phyloP scores from a whole-genome alignment of 2,797 vertebrate genomes.

The Phalanger gymnotis region DNA sequence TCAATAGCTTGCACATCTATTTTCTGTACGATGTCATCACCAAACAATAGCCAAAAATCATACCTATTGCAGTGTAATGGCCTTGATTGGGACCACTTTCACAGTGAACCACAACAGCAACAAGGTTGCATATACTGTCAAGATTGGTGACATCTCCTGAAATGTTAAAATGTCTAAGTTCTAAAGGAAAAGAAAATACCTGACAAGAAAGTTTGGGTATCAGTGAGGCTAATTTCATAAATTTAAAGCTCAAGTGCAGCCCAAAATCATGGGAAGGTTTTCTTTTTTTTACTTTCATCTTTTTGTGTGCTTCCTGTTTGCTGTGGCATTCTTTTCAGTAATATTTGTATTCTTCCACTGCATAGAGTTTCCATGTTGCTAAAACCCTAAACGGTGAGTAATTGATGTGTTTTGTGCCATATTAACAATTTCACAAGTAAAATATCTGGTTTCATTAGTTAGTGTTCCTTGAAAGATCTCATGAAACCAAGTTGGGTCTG shows the following conservation, averaged over 20 bases:
- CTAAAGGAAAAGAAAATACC: slow-evolving; percentile 86
- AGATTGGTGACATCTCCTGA: slow-evolving; percentile 90
- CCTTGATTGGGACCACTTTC: slow-evolving; percentile 90
- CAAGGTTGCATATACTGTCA: slow-evolving; percentile 90
- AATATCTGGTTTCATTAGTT: slow-evolving; percentile 91
- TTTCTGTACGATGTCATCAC: slow-evolving; percentile 91
- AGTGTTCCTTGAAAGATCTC: slow-evolving; percentile 90
- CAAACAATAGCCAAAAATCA: slow-evolving; percentile 90
- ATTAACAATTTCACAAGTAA: no score
- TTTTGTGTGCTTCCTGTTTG: slow-evolving; percentile 91
- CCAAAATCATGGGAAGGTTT: slow-evolving; percentile 90
- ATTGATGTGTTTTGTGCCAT: slow-evolving; percentile 91
- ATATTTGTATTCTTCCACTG: slow-evolving; percentile 90
- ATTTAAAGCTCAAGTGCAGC: slow-evolving; percentile 90
- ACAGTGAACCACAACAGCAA: slow-evolving; percentile 90
- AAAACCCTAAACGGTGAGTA: slow-evolving; percentile 90
- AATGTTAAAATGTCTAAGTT: slow-evolving; percentile 89
- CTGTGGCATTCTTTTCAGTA: slow-evolving; percentile 90
- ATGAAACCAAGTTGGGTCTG: slow-evolving; percentile 87
- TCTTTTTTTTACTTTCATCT: slow-evolving; percentile 90
- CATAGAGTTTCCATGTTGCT: slow-evolving; percentile 90
- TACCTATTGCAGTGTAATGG: slow-evolving; percentile 91
- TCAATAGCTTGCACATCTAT: slow-evolving; percentile 91
- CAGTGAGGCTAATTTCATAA: slow-evolving; percentile 90
- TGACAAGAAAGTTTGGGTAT: slow-evolving; percentile 89